Evolutionary conservation across 1,140 invertebrate species (phyloP).

Genomic region (Sminthurinus signatus): DNA sequence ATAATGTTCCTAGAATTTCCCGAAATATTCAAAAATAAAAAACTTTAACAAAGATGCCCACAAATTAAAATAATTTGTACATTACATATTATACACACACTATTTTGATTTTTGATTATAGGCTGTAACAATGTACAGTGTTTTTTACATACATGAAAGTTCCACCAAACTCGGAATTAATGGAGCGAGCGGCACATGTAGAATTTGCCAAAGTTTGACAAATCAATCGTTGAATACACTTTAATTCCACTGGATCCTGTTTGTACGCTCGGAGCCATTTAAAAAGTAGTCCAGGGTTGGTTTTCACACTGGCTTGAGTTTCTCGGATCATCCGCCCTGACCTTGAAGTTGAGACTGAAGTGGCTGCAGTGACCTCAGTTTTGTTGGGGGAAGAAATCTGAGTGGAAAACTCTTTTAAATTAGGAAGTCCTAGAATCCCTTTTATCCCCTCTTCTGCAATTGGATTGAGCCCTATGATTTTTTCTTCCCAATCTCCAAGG

Average conservation of each 20-base stretch:
- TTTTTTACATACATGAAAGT: slow-evolving; percentile 29
- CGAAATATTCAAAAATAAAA: not conserved
- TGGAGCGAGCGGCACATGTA: slow-evolving; percentile 14
- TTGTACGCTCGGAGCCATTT: not conserved
- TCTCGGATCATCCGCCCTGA: too few species aligned
- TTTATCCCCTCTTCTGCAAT: too few species aligned
- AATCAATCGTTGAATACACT: slow-evolving; percentile 1
- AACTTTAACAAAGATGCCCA: too few species aligned
- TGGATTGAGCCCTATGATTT: too few species aligned
- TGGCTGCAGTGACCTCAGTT: too few species aligned
- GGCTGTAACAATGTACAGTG: too few species aligned
- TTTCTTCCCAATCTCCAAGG: not conserved
- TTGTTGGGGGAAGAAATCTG: too few species aligned
- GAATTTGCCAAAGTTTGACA: not conserved
- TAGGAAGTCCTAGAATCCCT: too few species aligned
- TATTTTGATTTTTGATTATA: not conserved
- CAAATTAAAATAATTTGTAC: too few species aligned
- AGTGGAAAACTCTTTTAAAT: not conserved
- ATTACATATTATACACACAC: too few species aligned
- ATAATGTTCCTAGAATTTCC: not conserved
- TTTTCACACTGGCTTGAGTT: too few species aligned
- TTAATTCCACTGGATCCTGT: slow-evolving; percentile 3
- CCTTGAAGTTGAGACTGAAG: too few species aligned
- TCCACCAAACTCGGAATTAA: slow-evolving; percentile 22
- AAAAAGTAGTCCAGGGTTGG: not conserved